A percentile compares a stretch with the other conserved stretches of the same genome.
phyloP scores from a whole-genome alignment of 2,797 vertebrate genomes.

The Hypotaenidia okinawae region DNA sequence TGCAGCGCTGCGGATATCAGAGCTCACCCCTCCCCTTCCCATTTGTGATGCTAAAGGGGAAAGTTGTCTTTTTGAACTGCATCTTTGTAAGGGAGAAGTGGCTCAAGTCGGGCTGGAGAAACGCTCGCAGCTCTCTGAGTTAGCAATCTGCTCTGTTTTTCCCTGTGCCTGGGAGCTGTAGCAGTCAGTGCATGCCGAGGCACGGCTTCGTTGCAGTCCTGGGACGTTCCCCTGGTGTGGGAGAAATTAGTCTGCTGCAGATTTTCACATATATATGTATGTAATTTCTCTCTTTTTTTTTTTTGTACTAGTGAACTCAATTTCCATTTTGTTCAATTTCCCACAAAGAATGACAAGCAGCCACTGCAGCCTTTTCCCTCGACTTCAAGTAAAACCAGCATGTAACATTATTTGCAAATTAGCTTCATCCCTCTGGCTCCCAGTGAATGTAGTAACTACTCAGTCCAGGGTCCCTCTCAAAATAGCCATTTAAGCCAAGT shows the following conservation, averaged over 20 bases:
- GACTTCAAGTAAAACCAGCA: constrained; percentile 12
- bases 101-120: neutral
- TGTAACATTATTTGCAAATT: constrained; percentile 46
- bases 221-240: neutral
- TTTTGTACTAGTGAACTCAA: neutral
- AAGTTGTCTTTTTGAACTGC: neutral
- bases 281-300: neutral
- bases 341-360: constrained; percentile 30
- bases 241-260: constrained; percentile 5
- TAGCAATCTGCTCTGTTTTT: neutral
- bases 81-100: neutral
- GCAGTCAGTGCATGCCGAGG: neutral
- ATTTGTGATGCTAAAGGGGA: neutral
- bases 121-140: fast-evolving
- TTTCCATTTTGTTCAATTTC: constrained; percentile 15
- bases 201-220: neutral
- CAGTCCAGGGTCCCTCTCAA: neutral
- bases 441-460: neutral
- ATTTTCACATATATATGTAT: neutral
- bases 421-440: constrained; percentile 24
- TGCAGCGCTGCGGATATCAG: neutral
- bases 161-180: neutral
- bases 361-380: neutral
- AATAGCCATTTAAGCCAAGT: constrained; percentile 37
- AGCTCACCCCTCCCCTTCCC: neutral